phyloP scores from a whole-genome alignment of 2,113 vertebrate genomes.

The Macaca nemestrina region DNA sequence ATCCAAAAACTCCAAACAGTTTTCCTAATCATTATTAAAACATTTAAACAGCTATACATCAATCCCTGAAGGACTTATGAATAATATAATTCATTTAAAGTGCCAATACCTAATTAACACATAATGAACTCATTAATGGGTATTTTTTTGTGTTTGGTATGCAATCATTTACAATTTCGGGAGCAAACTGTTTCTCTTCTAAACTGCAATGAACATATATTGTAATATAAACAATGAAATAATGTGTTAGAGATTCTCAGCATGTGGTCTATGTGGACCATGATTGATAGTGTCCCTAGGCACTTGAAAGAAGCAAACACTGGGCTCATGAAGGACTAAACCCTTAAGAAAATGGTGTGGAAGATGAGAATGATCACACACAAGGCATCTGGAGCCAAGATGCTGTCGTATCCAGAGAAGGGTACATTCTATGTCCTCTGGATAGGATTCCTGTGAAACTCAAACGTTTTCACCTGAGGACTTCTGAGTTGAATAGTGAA shows the following conservation, averaged over 20 bases:
- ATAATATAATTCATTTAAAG: neutral
- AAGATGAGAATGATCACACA: neutral
- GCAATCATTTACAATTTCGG: neutral
- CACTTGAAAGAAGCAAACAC: neutral
- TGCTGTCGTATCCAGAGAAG: neutral
- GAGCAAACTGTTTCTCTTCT: constrained; percentile 30
- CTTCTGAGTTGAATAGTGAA: neutral
- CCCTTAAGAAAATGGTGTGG: neutral
- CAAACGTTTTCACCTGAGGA: neutral
- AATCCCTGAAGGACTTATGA: neutral
- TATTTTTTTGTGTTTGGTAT: constrained; percentile 30
- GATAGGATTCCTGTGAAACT: neutral
- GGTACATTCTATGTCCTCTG: neutral
- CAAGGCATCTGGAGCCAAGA: neutral
- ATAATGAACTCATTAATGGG: neutral
- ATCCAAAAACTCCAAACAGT: neutral
- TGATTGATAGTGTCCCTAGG: neutral
- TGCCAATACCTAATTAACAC: neutral
- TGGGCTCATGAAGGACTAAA: neutral
- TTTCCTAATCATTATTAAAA: neutral
- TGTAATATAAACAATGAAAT: neutral
- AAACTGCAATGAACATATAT: neutral
- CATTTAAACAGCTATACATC: neutral
- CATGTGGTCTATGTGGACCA: neutral
- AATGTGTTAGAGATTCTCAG: neutral